A percentile compares a stretch with the other conserved stretches of the same genome.
phyloP scores from a whole-genome alignment of 2,113 vertebrate species.

The Agapornis roseicollis region DNA sequence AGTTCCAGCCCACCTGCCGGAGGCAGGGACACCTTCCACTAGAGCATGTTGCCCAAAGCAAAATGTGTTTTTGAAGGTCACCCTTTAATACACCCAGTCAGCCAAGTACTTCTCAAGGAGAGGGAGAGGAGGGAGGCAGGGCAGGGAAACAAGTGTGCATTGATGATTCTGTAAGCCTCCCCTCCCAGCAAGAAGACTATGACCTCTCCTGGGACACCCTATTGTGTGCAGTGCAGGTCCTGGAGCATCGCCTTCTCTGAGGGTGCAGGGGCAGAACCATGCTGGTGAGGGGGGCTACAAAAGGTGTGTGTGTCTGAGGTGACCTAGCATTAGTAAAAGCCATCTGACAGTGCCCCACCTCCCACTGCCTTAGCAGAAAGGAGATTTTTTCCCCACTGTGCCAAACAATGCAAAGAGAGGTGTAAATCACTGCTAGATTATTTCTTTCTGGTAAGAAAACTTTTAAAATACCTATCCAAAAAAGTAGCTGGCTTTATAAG shows the following conservation, averaged over 20 bases:
- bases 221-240: fast-evolving
- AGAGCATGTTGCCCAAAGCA: background rate
- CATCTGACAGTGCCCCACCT: background rate
- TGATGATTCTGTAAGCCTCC: background rate
- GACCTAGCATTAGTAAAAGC: background rate
- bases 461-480: background rate
- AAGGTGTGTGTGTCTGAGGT: background rate
- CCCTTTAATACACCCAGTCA: background rate
- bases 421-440: background rate
- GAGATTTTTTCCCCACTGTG: background rate
- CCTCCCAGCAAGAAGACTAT: background rate
- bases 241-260: background rate
- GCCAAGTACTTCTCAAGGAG: background rate
- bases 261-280: background rate
- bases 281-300: background rate
- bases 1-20: background rate
- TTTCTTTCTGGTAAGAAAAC: background rate
- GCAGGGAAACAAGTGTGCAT: fast-evolving
- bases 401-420: background rate
- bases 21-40: background rate
- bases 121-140: background rate
- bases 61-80: background rate
- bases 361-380: background rate
- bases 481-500: background rate
- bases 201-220: background rate